These are phyloP conservation scores for Leptosomus discolor DNA, from an alignment of 2,113 vertebrate genomes.

Conservation along the genomic window DNA sequence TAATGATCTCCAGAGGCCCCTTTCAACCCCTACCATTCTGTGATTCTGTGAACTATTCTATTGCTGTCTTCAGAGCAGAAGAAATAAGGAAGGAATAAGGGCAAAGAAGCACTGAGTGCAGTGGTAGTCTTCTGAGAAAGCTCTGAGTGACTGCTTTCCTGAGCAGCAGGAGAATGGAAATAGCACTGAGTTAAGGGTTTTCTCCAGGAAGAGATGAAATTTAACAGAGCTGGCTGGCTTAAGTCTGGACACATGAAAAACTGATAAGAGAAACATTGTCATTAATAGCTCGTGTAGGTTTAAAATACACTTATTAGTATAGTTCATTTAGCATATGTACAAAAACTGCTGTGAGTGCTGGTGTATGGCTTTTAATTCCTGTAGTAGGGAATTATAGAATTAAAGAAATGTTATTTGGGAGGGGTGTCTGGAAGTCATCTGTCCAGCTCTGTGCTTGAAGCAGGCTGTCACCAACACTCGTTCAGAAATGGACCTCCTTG, in stretches of 20 bases:
- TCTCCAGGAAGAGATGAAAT: neutral
- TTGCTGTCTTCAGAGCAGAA: neutral
- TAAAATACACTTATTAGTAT: neutral
- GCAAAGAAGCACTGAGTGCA: neutral
- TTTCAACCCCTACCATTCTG: too few relatives aligned
- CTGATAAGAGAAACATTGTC: neutral
- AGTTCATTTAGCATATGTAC: neutral
- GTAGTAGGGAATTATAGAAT: neutral
- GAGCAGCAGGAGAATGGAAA: neutral
- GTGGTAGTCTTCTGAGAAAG: neutral
- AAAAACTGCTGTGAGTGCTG: neutral
- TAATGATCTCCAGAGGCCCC: too few relatives aligned
- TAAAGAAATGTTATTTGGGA: neutral
- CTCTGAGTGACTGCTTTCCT: neutral
- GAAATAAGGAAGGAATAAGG: neutral
- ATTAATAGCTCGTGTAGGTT: neutral
- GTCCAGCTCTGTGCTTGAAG: neutral
- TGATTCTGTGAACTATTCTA: neutral
- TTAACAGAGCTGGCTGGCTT: neutral
- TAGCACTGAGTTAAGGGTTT: neutral
- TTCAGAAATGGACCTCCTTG: neutral
- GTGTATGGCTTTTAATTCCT: neutral
- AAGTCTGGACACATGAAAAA: neutral
- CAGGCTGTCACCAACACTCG: neutral
- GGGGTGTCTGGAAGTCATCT: neutral